Conservation (phyloP, 2,113 vertebrate genomes). For the Melanotaenia duboulayi region DNA sequence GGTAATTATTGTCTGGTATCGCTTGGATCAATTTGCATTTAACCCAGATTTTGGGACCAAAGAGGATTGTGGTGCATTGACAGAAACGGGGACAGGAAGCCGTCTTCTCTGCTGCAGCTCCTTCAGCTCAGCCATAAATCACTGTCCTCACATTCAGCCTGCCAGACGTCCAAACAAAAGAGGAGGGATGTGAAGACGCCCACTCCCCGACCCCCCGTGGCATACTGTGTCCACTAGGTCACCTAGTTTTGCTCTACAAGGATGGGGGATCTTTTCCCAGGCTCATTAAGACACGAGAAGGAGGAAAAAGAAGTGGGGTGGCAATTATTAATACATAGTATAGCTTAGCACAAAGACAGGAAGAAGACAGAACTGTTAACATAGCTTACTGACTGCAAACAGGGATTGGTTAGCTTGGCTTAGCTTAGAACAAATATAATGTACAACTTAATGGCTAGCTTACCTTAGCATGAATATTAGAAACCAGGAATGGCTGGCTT, state of each 20-base stretch:
- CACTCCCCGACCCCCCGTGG: constrained; percentile 82
- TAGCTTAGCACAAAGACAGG: neutral
- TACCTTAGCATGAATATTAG: too few relatives aligned
- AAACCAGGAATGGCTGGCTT: too few relatives aligned
- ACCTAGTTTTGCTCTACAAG: constrained; percentile 91
- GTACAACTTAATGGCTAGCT: too few relatives aligned
- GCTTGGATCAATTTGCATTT: constrained; percentile 81
- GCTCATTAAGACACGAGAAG: constrained; percentile 81
- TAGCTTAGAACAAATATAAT: too few relatives aligned
- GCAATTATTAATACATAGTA: neutral
- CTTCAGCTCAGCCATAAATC: constrained; percentile 36
- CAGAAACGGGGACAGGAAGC: constrained; percentile 38
- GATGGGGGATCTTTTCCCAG: constrained; percentile 91
- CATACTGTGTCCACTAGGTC: constrained; percentile 92
- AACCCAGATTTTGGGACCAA: constrained; percentile 76
- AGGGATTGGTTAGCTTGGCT: too few relatives aligned
- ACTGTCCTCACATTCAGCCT: constrained; percentile 49
- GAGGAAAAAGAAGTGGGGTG: neutral
- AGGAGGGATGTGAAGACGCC: constrained; percentile 39
- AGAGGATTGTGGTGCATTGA: constrained; percentile 51
- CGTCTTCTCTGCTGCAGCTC: constrained; percentile 3
- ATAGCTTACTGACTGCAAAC: too few relatives aligned
- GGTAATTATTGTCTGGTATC: constrained; percentile 76
- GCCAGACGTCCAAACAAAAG: constrained; percentile 73
- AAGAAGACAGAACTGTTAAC: too few relatives aligned